phyloP scores from a whole-genome alignment of 2,797 vertebrate genomes.

The Eulemur rubriventer region DNA sequence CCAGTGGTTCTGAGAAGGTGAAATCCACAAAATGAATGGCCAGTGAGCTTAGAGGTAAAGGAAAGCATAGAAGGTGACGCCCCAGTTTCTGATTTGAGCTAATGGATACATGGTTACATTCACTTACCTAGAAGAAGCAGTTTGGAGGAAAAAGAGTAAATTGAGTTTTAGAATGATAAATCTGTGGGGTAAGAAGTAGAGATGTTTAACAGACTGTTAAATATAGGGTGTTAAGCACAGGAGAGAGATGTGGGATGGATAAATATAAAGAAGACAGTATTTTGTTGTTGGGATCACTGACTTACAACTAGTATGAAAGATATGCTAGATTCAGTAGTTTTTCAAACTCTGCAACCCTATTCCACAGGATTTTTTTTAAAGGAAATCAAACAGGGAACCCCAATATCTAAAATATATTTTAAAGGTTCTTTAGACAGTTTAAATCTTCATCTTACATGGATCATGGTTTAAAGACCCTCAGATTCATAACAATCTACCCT shows the following conservation, averaged over 20 bases:
- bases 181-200: background rate
- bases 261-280: background rate
- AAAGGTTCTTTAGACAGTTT: background rate
- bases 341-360: background rate
- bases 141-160: background rate
- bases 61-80: background rate
- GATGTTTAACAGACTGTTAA: background rate
- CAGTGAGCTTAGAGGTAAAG: background rate
- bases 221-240: background rate
- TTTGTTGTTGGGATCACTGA: background rate
- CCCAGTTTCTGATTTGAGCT: background rate
- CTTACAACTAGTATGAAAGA: background rate
- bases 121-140: background rate
- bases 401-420: background rate
- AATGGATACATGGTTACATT: background rate
- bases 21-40: background rate
- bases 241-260: background rate
- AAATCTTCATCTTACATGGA: background rate
- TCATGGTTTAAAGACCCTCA: background rate
- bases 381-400: background rate
- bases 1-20: background rate
- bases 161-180: background rate
- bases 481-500: background rate
- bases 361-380: background rate
- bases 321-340: background rate